phyloP scores from a whole-genome alignment of 1,140 invertebrate genomes.

The Pseudomyrmex pallidus region DNA sequence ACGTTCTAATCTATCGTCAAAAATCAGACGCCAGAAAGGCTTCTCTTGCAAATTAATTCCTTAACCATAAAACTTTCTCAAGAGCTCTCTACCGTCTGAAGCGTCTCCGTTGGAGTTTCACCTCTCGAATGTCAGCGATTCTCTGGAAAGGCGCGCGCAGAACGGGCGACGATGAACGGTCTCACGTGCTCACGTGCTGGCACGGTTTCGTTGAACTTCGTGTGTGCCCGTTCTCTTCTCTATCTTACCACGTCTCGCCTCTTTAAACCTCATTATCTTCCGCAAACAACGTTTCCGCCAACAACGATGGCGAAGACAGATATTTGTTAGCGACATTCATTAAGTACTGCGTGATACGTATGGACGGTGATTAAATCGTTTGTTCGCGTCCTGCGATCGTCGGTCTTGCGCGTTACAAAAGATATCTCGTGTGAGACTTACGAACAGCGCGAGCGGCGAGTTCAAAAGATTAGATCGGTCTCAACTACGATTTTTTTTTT shows the following conservation, averaged over 20 bases:
- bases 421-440: not conserved
- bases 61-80: conserved; percentile 75
- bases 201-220: conserved; percentile 69
- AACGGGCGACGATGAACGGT: conserved; percentile 22
- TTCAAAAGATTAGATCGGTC: no score
- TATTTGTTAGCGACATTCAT: conserved; percentile 50
- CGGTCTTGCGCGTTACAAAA: not conserved
- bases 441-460: not conserved
- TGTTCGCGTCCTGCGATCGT: not conserved
- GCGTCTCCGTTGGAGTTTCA: conserved; percentile 57
- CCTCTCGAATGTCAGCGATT: conserved; percentile 61
- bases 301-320: conserved; percentile 34
- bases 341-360: not conserved
- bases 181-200: conserved; percentile 59
- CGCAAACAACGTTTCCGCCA: conserved; percentile 39
- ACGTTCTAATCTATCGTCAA: conserved; percentile 68
- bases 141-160: conserved; percentile 39
- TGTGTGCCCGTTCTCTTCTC: conserved; percentile 33
- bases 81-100: conserved; percentile 45
- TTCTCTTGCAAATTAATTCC: conserved; percentile 69
- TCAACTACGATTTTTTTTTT: no score
- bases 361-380: conserved; percentile 6
- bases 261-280: conserved; percentile 62
- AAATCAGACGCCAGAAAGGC: conserved; percentile 36
- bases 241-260: conserved; percentile 55